A percentile compares a stretch with the other conserved stretches of the same genome.
These are phyloP conservation scores for Rhorus exstirpatorius DNA, from an alignment of 2,888 invertebrate genomes.

Conservation along the genomic window DNA sequence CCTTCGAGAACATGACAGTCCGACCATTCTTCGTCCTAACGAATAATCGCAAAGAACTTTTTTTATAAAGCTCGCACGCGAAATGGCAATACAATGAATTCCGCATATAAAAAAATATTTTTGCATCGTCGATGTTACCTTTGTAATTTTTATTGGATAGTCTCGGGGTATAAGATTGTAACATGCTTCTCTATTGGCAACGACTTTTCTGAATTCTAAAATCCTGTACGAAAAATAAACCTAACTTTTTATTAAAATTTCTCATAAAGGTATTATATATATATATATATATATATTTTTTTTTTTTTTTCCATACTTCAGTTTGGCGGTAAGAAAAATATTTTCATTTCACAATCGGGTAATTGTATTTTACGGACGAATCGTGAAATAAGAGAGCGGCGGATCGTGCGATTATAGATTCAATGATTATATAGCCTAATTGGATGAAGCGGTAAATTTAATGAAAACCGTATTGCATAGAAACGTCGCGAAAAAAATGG, in stretches of 20 bases:
- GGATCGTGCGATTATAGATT: too few species aligned
- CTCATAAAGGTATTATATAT: not conserved
- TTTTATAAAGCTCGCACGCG: slow-evolving; percentile 2
- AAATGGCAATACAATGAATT: not conserved
- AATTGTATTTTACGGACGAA: too few species aligned
- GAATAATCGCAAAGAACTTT: slow-evolving; percentile 39
- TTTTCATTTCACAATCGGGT: too few species aligned
- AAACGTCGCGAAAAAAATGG: too few species aligned
- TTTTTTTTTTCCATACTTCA: too few species aligned
- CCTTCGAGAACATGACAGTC: slow-evolving; percentile 94
- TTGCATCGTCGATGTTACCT: slow-evolving; percentile 87
- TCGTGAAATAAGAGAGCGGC: too few species aligned
- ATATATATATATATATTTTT: not conserved
- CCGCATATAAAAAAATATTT: too few species aligned
- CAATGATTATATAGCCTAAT: too few species aligned
- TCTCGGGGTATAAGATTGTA: slow-evolving; percentile 92
- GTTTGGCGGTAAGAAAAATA: too few species aligned
- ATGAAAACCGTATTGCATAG: too few species aligned
- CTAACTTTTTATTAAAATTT: slow-evolving; percentile 56
- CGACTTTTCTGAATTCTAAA: slow-evolving; percentile 95
- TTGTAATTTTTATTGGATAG: slow-evolving; percentile 95
- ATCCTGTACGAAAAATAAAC: slow-evolving; percentile 89
- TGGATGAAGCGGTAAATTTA: too few species aligned
- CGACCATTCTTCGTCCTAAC: slow-evolving; percentile 91
- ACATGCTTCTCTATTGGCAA: slow-evolving; percentile 94